Evolutionary conservation across 2,113 vertebrate genomes (phyloP), one percentile per base, ranked within the genome.

Genomic region (Poicephalus meyeri): DNA sequence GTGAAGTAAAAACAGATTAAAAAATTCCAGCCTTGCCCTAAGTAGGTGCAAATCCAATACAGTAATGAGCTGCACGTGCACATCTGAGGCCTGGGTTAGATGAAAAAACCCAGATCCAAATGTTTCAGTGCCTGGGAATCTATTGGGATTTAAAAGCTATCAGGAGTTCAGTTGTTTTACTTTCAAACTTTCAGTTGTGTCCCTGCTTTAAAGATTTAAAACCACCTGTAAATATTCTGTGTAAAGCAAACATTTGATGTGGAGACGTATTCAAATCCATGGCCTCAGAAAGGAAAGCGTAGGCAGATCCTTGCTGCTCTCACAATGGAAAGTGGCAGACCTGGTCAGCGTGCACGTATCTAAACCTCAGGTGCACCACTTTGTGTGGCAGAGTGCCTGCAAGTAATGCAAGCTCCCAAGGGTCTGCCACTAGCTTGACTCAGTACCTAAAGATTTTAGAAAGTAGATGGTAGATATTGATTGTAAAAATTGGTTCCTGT

Each of bases 31-130:
- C 81, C 49, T 49, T 10, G 37, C 58, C 63, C 70, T 90, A 60
- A 95, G 74, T 53, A 89, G 55, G 74, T 96, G 89, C 49, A 96
- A 96, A 94, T 80, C 63, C 84, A 89, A 16, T 56, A 33, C 66
- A 42, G 73, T 63, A 93, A 91, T 91, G 87, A 88, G 28, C 81
- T 94, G 78, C 91, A 95, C 78, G 71, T 96, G 87, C 74, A 88
- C 85, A 91, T 88, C 41, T 93, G 89, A 88, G 64, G n/a, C 73
- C 89, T 76, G 23, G 26, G 63, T 85, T 47, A 77, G 74, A 89
- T 94, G 71, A 80, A 88, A 93, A 93, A 86, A 60, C 41, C 71
- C 82, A 86, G 33, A 93, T 88, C 55, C 24, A 53, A 69, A 46
- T 47, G 52, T 55, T 88, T 85, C 61, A 61, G 25, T 87, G 84